Base-by-base conservation (phyloP, 2,888 invertebrate species). In the Gonocerus acuteangulatus region DNA sequence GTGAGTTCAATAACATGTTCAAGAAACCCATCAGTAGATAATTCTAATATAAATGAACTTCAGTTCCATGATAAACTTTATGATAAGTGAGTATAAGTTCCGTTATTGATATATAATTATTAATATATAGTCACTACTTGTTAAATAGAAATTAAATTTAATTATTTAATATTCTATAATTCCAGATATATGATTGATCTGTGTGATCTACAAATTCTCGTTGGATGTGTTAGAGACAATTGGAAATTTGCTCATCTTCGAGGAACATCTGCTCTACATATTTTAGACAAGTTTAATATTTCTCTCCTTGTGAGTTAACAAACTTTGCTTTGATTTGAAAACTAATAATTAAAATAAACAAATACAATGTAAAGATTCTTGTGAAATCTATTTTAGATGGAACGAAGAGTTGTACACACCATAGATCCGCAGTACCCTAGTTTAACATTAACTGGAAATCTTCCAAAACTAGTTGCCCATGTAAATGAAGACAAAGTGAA, bases 401-500 rank as follows among this genome's bases (percentile, higher is more conserved):
- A 91, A 74, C 78, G 92, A 59, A 80, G 93, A 66, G 82, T 89
- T 68, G 83, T 95, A 42, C 82, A 83, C 68, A 92, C 92, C 2
- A 76, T 80, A 45, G 94, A 94, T 78, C 92, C 93, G 1, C 84
- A 85, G 71, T 94, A 86, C 78, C 95, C 95, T 1, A 85, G 86
- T 64, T 78, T 89, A 22, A 88, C 88, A 42, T 75, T 95, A 42
- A 84, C 86, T 66, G 95, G 92, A 48, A 89, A 87, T 65, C 78
- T 95, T 68, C 94, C 95, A 0, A 85, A 87, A 73, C 79, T 95
- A 16, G 86, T 90, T 34, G 87, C 87, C 54, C 95, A 95, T 74
- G 80, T 95, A 48, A 93, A 90, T 76, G 95, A 95, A 73, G 85
- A 86, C 69, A 95, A 95, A 78, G 85, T 95, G 15, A 77, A 79